These are phyloP conservation scores for Harpegnathos saltator DNA, from an alignment of 1,140 invertebrate species.

Conservation along the genomic window DNA sequence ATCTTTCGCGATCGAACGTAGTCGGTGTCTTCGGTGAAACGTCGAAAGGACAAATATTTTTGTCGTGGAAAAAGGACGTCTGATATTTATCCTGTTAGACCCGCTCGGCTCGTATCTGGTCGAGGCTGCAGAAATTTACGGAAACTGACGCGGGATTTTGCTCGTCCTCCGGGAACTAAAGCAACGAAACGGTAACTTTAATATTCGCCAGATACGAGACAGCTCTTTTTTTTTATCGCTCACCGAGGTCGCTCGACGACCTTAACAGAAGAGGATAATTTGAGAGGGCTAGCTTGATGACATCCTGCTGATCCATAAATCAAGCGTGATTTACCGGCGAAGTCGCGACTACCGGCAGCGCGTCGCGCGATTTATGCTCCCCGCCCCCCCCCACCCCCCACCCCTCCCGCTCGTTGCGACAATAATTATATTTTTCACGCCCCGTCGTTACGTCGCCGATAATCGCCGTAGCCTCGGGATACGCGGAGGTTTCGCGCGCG, in stretches of 20 bases:
- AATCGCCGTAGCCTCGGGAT: not conserved
- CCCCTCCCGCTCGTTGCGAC: not conserved
- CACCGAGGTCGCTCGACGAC: not conserved
- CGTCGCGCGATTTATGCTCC: constrained; percentile 20
- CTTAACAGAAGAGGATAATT: constrained; percentile 16
- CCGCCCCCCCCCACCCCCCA: too few relatives aligned
- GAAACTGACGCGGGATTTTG: too few relatives aligned
- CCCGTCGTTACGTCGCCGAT: not conserved
- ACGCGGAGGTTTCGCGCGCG: not conserved
- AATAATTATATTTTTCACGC: constrained; percentile 28
- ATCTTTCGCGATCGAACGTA: too few relatives aligned
- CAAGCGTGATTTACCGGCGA: constrained; percentile 10
- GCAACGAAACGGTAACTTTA: too few relatives aligned
- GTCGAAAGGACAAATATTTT: not conserved
- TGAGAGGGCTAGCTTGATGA: not conserved
- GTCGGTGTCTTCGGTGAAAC: too few relatives aligned
- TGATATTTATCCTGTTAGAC: too few relatives aligned
- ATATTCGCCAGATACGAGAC: too few relatives aligned
- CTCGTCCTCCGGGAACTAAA: too few relatives aligned
- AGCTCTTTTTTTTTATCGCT: not conserved
- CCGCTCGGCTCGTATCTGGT: not conserved
- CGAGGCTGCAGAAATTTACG: too few relatives aligned
- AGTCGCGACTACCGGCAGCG: not conserved
- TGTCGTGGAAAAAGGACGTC: not conserved
- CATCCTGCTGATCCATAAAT: constrained; percentile 34